Evolutionary conservation across 2,113 vertebrate genomes (phyloP).

Genomic region (Tetrax tetrax): DNA sequence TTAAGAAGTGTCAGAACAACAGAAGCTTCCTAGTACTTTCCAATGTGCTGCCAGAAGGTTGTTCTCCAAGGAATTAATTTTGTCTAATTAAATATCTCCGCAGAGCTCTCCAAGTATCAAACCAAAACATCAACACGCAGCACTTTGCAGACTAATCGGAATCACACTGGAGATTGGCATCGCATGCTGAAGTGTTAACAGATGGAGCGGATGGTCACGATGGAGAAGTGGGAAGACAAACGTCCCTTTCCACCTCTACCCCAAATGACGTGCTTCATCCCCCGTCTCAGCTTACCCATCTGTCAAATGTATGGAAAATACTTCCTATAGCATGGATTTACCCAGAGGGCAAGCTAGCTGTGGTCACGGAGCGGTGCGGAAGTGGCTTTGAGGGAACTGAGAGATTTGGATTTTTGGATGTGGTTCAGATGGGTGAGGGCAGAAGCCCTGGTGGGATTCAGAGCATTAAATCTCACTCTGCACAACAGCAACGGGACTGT

Average conservation of each 20-base stretch:
- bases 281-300: not conserved
- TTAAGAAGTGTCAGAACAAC: slow-evolving; percentile 1
- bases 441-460: not conserved
- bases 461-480: not conserved
- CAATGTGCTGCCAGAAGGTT: slow-evolving; percentile 27
- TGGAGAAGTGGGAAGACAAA: not conserved
- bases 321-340: not conserved
- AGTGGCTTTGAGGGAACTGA: not conserved
- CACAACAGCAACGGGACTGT: not conserved
- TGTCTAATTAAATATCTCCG: slow-evolving; percentile 39
- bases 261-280: not conserved
- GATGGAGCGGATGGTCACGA: not conserved
- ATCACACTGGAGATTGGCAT: not conserved
- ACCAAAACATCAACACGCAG: slow-evolving; percentile 31
- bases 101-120: slow-evolving; percentile 27
- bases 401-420: not conserved
- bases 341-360: not conserved
- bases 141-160: not conserved
- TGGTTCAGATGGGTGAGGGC: fast-evolving
- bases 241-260: not conserved
- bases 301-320: not conserved
- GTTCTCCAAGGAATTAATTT: slow-evolving; percentile 45
- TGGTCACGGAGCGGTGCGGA: fast-evolving
- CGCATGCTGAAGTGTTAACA: not conserved
- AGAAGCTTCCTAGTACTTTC: slow-evolving; percentile 1